These are phyloP conservation scores for Oncorhynchus tshawytscha DNA, from an alignment of 2,113 vertebrate genomes.

Conservation along the genomic window DNA sequence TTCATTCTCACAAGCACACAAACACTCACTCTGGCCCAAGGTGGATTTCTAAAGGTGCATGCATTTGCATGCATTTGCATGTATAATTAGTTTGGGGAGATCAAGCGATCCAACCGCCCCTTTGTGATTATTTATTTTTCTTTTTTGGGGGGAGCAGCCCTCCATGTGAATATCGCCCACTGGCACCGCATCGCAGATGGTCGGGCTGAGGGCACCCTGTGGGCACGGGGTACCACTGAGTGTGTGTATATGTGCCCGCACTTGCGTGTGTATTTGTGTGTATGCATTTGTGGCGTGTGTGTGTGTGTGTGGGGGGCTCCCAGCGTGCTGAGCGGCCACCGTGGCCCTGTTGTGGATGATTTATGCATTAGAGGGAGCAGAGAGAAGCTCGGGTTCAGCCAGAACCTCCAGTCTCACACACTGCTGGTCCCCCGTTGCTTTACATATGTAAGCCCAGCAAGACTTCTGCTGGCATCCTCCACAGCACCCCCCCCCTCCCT, in stretches of 20 bases:
- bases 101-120: slow-evolving; percentile 67
- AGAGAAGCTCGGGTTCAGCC: slow-evolving; percentile 32
- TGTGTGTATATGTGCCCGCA: slow-evolving; percentile 29
- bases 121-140: slow-evolving; percentile 69
- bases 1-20: slow-evolving; percentile 35
- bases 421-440: slow-evolving; percentile 74
- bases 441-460: slow-evolving; percentile 80
- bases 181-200: slow-evolving; percentile 72
- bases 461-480: slow-evolving; percentile 54
- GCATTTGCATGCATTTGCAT: slow-evolving; percentile 77
- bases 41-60: slow-evolving; percentile 78
- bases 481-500: slow-evolving; percentile 4
- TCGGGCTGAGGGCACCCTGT: slow-evolving; percentile 67
- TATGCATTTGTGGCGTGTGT: neutral
- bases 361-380: slow-evolving; percentile 70
- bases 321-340: slow-evolving; percentile 59
- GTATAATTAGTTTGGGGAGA: slow-evolving; percentile 74
- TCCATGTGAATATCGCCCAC: slow-evolving; percentile 69
- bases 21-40: slow-evolving; percentile 69
- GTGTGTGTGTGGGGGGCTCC: slow-evolving; percentile 40
- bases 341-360: slow-evolving; percentile 74
- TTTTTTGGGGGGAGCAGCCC: slow-evolving; percentile 31
- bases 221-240: slow-evolving; percentile 67
- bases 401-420: slow-evolving; percentile 68
- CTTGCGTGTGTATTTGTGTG: no score